These are phyloP conservation scores for Proterorhinus semilunaris DNA, from an alignment of 2,113 vertebrate genomes.

Conservation along the genomic window DNA sequence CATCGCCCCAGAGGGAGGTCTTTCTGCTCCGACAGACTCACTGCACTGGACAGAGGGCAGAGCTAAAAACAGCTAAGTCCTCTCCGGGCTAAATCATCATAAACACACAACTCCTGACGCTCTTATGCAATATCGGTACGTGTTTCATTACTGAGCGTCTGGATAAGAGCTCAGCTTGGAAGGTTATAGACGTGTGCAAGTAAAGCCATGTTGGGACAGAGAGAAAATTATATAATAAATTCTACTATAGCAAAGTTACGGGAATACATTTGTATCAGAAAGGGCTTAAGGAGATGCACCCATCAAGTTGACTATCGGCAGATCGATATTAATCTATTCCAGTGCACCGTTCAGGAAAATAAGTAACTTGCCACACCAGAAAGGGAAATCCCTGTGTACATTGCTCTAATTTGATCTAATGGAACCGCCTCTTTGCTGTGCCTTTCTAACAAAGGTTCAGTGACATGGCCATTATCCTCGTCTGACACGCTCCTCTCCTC, in stretches of 20 bases:
- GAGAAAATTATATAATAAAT: not conserved
- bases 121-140: conserved; percentile 56
- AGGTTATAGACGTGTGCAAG: conserved; percentile 43
- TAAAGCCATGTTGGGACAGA: conserved; percentile 40
- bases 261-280: not conserved
- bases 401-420: not conserved
- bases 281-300: not conserved
- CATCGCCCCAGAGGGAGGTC: conserved; percentile 15
- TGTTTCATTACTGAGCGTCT: conserved; percentile 51
- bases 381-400: not conserved
- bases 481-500: not conserved
- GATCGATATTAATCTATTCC: no score
- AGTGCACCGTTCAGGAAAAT: no score
- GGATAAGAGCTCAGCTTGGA: conserved; percentile 38
- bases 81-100: conserved; percentile 25
- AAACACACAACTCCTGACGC: conserved; percentile 26
- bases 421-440: not conserved
- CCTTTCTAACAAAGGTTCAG: not conserved
- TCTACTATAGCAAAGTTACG: no score
- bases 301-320: no score
- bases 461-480: not conserved
- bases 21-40: conserved; percentile 21
- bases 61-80: conserved; percentile 57
- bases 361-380: not conserved
- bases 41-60: conserved; percentile 34